A percentile compares a stretch with the other conserved stretches of the same genome.
Evolutionary conservation across 2,113 vertebrate species (phyloP).

Genomic region (Stegostoma tigrinum): DNA sequence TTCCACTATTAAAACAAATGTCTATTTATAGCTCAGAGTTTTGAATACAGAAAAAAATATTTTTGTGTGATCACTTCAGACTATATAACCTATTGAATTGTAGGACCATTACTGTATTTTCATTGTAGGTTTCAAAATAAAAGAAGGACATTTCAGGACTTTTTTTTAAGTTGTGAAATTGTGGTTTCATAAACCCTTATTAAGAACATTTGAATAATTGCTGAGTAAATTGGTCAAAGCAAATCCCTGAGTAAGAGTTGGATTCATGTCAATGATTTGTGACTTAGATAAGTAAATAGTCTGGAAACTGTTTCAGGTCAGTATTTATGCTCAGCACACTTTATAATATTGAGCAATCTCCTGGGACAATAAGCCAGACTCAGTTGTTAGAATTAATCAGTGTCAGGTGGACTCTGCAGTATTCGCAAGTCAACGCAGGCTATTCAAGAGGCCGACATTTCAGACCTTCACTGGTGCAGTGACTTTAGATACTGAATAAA

Average conservation of each 20-base stretch:
- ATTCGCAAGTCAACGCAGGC: neutral
- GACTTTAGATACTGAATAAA: conserved; percentile 11
- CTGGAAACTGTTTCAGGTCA: conserved; percentile 5
- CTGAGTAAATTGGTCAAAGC: neutral
- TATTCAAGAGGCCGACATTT: conserved; percentile 5
- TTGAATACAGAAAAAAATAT: neutral
- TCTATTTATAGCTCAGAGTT: neutral
- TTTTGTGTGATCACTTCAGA: neutral
- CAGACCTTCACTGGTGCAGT: neutral
- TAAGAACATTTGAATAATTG: neutral
- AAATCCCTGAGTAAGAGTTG: neutral
- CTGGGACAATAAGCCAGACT: neutral
- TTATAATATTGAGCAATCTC: neutral
- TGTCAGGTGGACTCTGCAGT: neutral
- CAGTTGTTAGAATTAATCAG: neutral
- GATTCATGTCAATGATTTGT: conserved; percentile 10
- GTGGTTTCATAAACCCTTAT: neutral
- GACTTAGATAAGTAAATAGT: neutral
- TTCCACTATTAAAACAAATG: neutral
- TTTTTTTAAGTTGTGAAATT: neutral
- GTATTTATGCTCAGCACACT: conserved; percentile 18
- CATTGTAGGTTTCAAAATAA: neutral
- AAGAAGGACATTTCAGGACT: neutral
- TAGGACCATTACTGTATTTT: neutral
- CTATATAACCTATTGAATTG: neutral